phyloP scores from a whole-genome alignment of 1,140 invertebrate genomes.

The Vanessa tameamea region DNA sequence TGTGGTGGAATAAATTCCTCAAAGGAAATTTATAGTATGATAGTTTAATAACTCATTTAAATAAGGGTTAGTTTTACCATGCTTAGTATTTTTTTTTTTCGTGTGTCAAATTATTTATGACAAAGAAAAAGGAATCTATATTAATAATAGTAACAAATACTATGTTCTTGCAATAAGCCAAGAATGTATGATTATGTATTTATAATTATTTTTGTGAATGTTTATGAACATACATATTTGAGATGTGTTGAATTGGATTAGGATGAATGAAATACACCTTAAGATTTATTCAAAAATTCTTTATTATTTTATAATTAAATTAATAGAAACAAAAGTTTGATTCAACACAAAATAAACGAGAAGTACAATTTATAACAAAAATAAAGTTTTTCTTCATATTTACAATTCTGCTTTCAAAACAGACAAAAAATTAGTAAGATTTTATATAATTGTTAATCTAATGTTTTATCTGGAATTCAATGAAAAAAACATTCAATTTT shows the following conservation, averaged over 20 bases:
- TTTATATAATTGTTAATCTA: conserved; percentile 13
- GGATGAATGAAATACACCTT: conserved; percentile 16
- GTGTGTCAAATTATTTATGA: no score
- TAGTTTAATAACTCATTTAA: no score
- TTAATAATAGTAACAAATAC: no score
- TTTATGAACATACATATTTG: not conserved
- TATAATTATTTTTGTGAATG: not conserved
- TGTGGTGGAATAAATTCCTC: no score
- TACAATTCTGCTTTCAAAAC: conserved; percentile 50
- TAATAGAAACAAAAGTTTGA: conserved; percentile 64
- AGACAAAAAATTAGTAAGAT: conserved; percentile 34
- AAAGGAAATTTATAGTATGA: no score
- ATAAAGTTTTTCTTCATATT: conserved; percentile 65
- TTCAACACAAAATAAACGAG: conserved; percentile 72
- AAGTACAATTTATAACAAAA: conserved; percentile 73
- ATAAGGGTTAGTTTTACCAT: no score
- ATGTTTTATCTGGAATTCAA: conserved; percentile 2
- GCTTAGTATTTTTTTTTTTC: no score
- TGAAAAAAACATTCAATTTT: not conserved
- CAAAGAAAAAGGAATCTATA: no score
- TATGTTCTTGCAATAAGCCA: no score
- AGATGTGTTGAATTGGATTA: not conserved
- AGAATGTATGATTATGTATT: no score
- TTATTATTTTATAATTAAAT: conserved; percentile 69
- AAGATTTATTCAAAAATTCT: conserved; percentile 57